Conservation (phyloP, 2,797 vertebrate species). For the Huso huso region DNA sequence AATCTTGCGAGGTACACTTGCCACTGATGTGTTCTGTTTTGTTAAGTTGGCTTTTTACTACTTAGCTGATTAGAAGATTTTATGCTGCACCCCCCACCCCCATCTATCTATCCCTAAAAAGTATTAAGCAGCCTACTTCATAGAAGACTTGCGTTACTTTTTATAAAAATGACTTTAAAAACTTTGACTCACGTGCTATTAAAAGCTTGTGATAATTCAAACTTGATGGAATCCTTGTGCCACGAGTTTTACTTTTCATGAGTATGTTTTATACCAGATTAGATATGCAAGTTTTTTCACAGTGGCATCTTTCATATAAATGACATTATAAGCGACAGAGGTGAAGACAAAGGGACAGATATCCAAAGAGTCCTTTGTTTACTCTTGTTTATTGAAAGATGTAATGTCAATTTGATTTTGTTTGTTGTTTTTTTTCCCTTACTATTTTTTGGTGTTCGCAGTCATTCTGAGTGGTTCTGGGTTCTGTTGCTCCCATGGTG, state of each 20-base stretch:
- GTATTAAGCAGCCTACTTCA: slow-evolving; percentile 15
- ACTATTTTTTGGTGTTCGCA: too few relatives aligned
- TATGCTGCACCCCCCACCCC: too few relatives aligned
- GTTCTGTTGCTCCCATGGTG: too few relatives aligned
- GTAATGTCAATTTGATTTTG: too few relatives aligned
- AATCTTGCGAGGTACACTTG: too few relatives aligned
- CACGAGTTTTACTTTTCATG: slow-evolving; percentile 17
- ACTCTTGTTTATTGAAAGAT: too few relatives aligned
- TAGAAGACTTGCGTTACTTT: slow-evolving; percentile 19
- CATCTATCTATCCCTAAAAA: slow-evolving; percentile 19
- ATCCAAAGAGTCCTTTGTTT: not conserved
- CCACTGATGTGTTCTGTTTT: too few relatives aligned
- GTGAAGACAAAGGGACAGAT: not conserved
- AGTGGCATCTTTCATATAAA: slow-evolving; percentile 11
- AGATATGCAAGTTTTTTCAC: slow-evolving; percentile 18
- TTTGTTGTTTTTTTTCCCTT: too few relatives aligned
- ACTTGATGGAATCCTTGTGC: slow-evolving; percentile 32
- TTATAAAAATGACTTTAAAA: slow-evolving; percentile 31
- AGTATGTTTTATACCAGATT: slow-evolving; percentile 10
- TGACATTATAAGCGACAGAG: slow-evolving; percentile 17
- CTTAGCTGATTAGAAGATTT: too few relatives aligned
- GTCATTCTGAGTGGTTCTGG: too few relatives aligned
- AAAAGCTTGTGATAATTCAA: slow-evolving; percentile 27
- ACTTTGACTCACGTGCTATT: slow-evolving; percentile 36
- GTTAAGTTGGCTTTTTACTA: too few relatives aligned